Evolutionary conservation across 2,888 invertebrate species (phyloP), one percentile per base, ranked within the genome.

Genomic region (Ichneumon xanthorius): DNA sequence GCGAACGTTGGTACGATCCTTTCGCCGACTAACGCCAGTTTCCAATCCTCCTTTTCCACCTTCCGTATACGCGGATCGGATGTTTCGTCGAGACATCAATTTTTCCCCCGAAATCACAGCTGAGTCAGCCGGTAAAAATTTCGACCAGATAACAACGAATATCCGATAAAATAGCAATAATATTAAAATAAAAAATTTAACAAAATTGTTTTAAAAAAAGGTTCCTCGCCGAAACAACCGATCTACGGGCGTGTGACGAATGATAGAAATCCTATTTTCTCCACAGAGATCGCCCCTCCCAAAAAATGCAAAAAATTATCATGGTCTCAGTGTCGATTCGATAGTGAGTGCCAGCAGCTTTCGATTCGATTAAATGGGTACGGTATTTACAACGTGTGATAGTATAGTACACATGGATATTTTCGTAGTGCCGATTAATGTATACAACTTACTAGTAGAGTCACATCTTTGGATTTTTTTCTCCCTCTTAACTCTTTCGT

Each of bases 381-480:
- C 86, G 86, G 88, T 91, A 91, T 91, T 91, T 91, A 91, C 91
- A 91, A 87, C 79, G 89, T 90, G 90, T 85, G 45, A 86, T 88
- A 88, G 87, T 90, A 80, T 73, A 70, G 40, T 88, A 90, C 88
- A 88, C 88, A 86, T 71, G 89, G 87, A 88, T 86, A 87, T 63
- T 87, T 87, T 88, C 78, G 84, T 90, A 89, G 88, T 89, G 89
- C 87, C 89, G 82, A 90, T 91, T 89, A 88, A 87, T 86, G 88
- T 91, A 89, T 90, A 88, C 86, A 89, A 89, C 82, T 89, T 88
- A 88, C 86, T 84, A 76, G 40, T 84, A 81, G 81, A 82, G 84
- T 80, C 82, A 79, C 53, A 63, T 85, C 75, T 73, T 84, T 76
- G 61, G 84, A 76, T 86, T 82, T 82, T 80, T 40, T 72, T 68